Percentiles rank a stretch among this genome's conserved stretches.
Conservation (phyloP, 2,797 vertebrate species). For the Muraenolepis orangiensis region DNA sequence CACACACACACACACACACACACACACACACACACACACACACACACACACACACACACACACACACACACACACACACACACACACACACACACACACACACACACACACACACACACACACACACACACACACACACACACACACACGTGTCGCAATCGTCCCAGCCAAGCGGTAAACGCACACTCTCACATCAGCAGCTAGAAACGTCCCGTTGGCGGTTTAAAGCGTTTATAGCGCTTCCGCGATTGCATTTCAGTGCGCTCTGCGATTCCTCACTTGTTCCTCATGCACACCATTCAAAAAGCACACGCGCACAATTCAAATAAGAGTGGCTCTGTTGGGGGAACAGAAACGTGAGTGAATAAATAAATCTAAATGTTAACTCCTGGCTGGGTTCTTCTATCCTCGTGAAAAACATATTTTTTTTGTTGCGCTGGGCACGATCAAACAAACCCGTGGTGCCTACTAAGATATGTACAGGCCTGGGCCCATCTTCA, state of each 20-base stretch:
- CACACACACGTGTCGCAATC: not conserved
- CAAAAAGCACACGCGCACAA: too few relatives aligned
- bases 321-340: not conserved
- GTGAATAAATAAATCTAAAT: slow-evolving; percentile 1
- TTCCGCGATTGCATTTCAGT: not conserved
- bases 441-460: not conserved
- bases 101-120: not conserved
- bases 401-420: not conserved
- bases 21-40: not conserved
- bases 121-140: not conserved
- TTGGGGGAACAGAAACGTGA: not conserved
- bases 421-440: not conserved
- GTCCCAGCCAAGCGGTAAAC: not conserved
- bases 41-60: not conserved
- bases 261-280: not conserved
- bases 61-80: not conserved
- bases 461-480: slow-evolving; percentile 48
- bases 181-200: not conserved
- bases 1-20: not conserved
- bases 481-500: slow-evolving; percentile 36
- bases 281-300: not conserved
- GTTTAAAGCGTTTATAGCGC: not conserved
- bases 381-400: not conserved
- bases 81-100: not conserved
- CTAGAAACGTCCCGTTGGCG: not conserved